Evolutionary conservation across 1,140 invertebrate species (phyloP), one percentile per base, ranked within the genome.

Genomic region (Ephestia elutella): DNA sequence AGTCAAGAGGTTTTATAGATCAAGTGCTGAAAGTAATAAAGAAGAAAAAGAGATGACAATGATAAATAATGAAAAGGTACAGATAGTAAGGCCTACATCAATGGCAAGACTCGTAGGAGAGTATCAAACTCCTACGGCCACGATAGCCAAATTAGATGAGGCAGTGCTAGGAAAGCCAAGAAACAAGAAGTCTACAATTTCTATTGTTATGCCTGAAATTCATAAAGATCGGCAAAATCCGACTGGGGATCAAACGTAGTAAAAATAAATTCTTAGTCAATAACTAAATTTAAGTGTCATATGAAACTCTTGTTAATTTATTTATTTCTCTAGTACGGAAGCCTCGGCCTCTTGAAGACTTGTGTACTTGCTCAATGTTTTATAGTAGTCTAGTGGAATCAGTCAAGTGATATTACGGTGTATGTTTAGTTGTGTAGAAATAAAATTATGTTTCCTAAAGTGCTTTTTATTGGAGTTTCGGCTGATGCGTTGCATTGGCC

Each of bases 371-470:
- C 84, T 87, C 82, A 86, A 84, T 83, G 76, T 71, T 71, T 75
- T 75, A 63, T 69, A 48, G 65, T 81, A 82, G 74, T 82, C 68
- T 78, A 80, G 70, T 67, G 75, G 68, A 80, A 75, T 83, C 80
- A 86, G 83, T 87, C 82, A 86, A 86, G 85, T 87, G 85, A 87
- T 87, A 87, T 85, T 86, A 86, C 69, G 85, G 85, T 85, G 85
- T 87, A 84, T 85, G 81, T 84, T 77, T 85, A 81, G 79, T 70
- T 75, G 71, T 78, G 70, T 80, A 82, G 69, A 80, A 79, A 80
- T 71, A 81, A 83, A 71, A 68, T 65, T 59, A 66, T 73, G 73
- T 85, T 87, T 85, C 75, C 77, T 78, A 78, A 73, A 49, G 11
- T 51, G 35, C 32, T 28, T 57, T 50, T 60, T 10, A 75, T 78